Conservation (phyloP, 2,888 invertebrate genomes). For the Pecten maximus region DNA sequence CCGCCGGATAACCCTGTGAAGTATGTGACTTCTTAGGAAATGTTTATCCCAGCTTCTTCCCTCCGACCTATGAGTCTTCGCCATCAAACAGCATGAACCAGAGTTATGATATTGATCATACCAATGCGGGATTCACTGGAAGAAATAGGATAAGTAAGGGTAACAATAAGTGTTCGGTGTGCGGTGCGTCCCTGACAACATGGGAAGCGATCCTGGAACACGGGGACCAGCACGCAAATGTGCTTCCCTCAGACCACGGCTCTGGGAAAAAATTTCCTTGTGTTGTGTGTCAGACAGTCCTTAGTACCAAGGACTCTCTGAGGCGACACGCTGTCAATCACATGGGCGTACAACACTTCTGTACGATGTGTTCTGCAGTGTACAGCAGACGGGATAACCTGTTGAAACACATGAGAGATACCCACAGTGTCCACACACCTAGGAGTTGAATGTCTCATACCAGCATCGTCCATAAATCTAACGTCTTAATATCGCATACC, state of each 20-base stretch:
- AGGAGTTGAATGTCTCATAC: neutral
- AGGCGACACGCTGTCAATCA: slow-evolving; percentile 50
- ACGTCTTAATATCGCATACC: too few species aligned
- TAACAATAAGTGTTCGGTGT: slow-evolving; percentile 41
- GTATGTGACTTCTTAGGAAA: neutral
- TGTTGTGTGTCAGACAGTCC: slow-evolving; percentile 45
- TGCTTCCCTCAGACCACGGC: neutral
- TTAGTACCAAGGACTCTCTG: slow-evolving; percentile 51
- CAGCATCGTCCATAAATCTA: too few species aligned
- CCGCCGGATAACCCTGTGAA: too few species aligned
- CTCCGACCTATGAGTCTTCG: slow-evolving; percentile 3
- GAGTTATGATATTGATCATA: neutral
- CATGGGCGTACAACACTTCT: slow-evolving; percentile 49
- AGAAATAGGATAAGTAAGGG: slow-evolving; percentile 38
- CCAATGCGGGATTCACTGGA: slow-evolving; percentile 33
- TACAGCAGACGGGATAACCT: slow-evolving; percentile 52
- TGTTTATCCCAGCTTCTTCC: neutral
- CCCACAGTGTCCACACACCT: slow-evolving; percentile 39
- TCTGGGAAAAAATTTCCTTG: slow-evolving; percentile 38
- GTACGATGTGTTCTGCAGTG: slow-evolving; percentile 46
- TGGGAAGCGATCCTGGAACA: slow-evolving; percentile 49
- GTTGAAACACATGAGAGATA: slow-evolving; percentile 48
- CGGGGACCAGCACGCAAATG: slow-evolving; percentile 39
- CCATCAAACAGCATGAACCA: slow-evolving; percentile 24
- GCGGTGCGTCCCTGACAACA: slow-evolving; percentile 40